These are phyloP conservation scores for Alligator mississippiensis DNA, from an alignment of 2,113 vertebrate species.

Conservation along the genomic window DNA sequence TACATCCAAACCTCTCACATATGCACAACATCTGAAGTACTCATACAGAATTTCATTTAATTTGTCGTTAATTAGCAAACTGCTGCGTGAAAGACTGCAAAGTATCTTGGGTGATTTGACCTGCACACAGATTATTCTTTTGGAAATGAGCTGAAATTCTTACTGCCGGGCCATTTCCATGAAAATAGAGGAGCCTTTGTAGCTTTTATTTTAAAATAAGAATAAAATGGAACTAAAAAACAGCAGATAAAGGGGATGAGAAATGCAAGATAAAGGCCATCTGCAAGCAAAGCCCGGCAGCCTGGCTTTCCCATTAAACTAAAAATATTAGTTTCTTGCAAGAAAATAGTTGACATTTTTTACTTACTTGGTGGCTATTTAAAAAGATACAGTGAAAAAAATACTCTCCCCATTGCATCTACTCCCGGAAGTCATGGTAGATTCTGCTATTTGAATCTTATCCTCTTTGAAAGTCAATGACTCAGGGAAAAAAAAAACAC, in stretches of 20 bases:
- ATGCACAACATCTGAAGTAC: conserved; percentile 48
- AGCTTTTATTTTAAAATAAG: conserved; percentile 75
- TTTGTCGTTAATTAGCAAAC: conserved; percentile 79
- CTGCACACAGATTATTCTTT: conserved; percentile 73
- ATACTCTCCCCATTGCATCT: neutral
- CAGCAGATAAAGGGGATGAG: conserved; percentile 65
- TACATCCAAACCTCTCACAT: conserved; percentile 55
- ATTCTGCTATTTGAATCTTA: conserved; percentile 77
- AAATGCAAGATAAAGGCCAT: conserved; percentile 63
- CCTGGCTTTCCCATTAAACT: neutral
- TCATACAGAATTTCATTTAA: conserved; percentile 74
- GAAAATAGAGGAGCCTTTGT: conserved; percentile 71
- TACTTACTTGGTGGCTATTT: conserved; percentile 31
- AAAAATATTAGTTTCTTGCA: conserved; percentile 38
- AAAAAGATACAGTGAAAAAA: conserved; percentile 44
- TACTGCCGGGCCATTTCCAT: conserved; percentile 78
- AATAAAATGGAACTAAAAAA: conserved; percentile 70
- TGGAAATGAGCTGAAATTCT: conserved; percentile 75
- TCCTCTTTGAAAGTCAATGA: conserved; percentile 84
- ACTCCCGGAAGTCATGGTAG: conserved; percentile 77
- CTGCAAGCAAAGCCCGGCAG: conserved; percentile 4
- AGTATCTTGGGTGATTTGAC: conserved; percentile 61
- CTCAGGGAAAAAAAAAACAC: conserved; percentile 46
- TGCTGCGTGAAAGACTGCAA: conserved; percentile 68
- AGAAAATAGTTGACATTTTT: conserved; percentile 18